These are phyloP conservation scores for Lithophane semibrunnea DNA, from an alignment of 2,888 invertebrate genomes.

Conservation along the genomic window DNA sequence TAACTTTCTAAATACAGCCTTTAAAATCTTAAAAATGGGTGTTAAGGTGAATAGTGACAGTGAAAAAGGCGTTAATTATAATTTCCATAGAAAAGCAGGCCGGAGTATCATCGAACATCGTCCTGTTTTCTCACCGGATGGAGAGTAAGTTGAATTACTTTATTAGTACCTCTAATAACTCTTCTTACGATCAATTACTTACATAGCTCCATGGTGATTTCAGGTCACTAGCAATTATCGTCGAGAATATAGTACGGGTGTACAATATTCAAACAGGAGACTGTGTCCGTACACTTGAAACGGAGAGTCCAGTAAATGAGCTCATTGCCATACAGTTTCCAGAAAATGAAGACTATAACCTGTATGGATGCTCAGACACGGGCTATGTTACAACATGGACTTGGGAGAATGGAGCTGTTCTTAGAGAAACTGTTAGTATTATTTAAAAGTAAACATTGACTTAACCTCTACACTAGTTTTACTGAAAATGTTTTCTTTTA, in stretches of 20 bases:
- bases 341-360: conserved; percentile 83
- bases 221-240: conserved; percentile 85
- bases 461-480: not conserved
- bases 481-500: not conserved
- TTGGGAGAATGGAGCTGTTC: conserved; percentile 87
- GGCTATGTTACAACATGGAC: conserved; percentile 86
- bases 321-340: conserved; percentile 84
- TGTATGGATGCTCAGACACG: conserved; percentile 84
- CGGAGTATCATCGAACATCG: conserved; percentile 86
- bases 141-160: conserved; percentile 80
- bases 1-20: conserved; percentile 21
- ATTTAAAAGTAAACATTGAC: not conserved
- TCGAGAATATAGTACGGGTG: conserved; percentile 85
- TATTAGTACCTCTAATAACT: not conserved
- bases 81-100: conserved; percentile 85
- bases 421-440: conserved; percentile 83
- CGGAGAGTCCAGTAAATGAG: conserved; percentile 77
- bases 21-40: conserved; percentile 77
- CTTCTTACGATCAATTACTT: not conserved
- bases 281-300: conserved; percentile 83
- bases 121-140: conserved; percentile 87
- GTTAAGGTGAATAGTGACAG: conserved; percentile 69
- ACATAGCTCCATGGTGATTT: conserved; percentile 58
- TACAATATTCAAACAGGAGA: conserved; percentile 87
- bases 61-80: conserved; percentile 73